Conservation (phyloP, 2,797 vertebrate genomes). For the Protonibea diacanthus region DNA sequence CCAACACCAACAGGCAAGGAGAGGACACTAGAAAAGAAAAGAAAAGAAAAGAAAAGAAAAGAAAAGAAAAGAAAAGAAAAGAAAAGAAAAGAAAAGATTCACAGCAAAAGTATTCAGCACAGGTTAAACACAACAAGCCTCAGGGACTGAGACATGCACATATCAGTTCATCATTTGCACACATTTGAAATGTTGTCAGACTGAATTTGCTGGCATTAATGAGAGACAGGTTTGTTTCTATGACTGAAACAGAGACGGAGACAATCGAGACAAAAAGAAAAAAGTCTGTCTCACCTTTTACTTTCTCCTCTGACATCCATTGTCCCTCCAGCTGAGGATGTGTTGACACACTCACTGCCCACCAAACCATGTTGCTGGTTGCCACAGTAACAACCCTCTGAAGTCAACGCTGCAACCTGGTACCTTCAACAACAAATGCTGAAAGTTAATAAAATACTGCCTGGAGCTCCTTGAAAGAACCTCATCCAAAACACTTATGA, state of each 20-base stretch:
- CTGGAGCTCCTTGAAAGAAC: not conserved
- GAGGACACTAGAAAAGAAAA: conserved; percentile 31
- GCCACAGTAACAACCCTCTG: conserved; percentile 72
- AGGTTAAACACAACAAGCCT: not conserved
- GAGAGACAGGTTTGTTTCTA: not conserved
- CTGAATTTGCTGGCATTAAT: not conserved
- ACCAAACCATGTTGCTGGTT: conserved; percentile 48
- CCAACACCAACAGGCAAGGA: conserved; percentile 58
- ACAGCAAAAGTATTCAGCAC: not conserved
- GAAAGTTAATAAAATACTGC: not conserved
- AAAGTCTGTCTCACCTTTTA: conserved; percentile 61
- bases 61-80: not conserved
- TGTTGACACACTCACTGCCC: conserved; percentile 51
- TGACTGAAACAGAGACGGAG: not conserved
- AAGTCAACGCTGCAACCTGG: conserved; percentile 57
- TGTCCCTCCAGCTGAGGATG: conserved; percentile 29
- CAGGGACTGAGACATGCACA: not conserved
- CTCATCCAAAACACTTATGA: not conserved
- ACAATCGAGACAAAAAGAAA: not conserved
- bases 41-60: not conserved
- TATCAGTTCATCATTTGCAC: not conserved
- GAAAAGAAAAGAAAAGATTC: not conserved
- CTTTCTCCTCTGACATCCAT: conserved; percentile 22
- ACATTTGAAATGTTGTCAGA: not conserved
- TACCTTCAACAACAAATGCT: conserved; percentile 56